Evolutionary conservation across 2,113 vertebrate species (phyloP).

Genomic region (Lanius ludovicianus): DNA sequence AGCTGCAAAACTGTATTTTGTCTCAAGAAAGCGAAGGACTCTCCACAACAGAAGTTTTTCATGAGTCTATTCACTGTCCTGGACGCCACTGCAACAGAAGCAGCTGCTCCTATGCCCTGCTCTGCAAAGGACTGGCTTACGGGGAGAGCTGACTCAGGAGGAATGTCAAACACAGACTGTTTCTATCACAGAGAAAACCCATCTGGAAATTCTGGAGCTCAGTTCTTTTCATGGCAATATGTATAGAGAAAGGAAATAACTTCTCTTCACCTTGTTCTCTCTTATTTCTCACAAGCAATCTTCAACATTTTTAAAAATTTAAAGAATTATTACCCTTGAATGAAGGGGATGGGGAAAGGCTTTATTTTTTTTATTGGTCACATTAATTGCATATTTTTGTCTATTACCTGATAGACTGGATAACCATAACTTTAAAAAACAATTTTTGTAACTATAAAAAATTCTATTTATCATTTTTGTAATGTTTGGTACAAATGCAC

Average conservation of each 20-base stretch:
- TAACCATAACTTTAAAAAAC: background rate
- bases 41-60: background rate
- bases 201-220: background rate
- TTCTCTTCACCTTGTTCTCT: background rate
- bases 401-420: background rate
- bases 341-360: accelerated
- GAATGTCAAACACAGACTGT: background rate
- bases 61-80: accelerated
- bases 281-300: background rate
- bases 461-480: accelerated
- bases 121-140: background rate
- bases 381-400: background rate
- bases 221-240: background rate
- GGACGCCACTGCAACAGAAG: background rate
- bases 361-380: background rate
- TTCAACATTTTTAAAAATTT: background rate
- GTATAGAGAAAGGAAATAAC: background rate
- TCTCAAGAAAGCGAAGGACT: background rate
- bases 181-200: background rate
- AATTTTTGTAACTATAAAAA: background rate
- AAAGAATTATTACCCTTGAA: background rate
- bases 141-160: background rate
- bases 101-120: accelerated
- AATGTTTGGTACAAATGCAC: background rate
- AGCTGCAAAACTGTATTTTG: background rate